phyloP scores from a whole-genome alignment of 2,797 vertebrate genomes.

The Streptopelia turtur region DNA sequence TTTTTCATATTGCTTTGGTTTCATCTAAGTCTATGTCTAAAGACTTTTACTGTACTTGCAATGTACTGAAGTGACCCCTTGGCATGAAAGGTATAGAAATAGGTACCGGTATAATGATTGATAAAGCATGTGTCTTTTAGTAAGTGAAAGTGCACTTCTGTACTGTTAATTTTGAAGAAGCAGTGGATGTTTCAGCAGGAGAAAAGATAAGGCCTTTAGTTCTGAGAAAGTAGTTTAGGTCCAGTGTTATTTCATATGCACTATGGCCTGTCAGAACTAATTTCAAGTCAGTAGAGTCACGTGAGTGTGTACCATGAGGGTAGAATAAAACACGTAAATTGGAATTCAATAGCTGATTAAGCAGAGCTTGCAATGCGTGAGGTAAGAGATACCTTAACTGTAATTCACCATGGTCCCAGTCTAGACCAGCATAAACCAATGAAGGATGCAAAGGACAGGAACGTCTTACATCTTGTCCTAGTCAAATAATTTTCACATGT shows the following conservation, averaged over 20 bases:
- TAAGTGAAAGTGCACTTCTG: background rate
- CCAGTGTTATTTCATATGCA: background rate
- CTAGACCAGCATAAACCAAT: background rate
- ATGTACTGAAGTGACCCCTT: background rate
- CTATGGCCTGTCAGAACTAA: background rate
- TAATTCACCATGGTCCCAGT: background rate
- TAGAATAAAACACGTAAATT: background rate
- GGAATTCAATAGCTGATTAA: background rate
- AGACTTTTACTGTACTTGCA: background rate
- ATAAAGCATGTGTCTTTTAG: background rate
- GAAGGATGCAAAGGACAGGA: background rate
- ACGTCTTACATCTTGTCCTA: background rate
- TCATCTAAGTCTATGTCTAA: background rate
- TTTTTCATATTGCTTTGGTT: background rate
- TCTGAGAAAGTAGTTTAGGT: background rate
- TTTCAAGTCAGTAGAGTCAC: background rate
- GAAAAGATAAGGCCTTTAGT: background rate
- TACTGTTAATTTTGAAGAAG: background rate
- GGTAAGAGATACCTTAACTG: background rate
- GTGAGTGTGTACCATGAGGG: background rate
- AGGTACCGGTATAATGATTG: background rate
- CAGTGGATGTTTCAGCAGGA: background rate
- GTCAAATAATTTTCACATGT: background rate
- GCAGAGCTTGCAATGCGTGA: background rate
- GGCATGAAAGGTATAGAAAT: background rate